Evolutionary conservation across 2,888 invertebrate species (phyloP).

Genomic region (Plagodis dolabraria): DNA sequence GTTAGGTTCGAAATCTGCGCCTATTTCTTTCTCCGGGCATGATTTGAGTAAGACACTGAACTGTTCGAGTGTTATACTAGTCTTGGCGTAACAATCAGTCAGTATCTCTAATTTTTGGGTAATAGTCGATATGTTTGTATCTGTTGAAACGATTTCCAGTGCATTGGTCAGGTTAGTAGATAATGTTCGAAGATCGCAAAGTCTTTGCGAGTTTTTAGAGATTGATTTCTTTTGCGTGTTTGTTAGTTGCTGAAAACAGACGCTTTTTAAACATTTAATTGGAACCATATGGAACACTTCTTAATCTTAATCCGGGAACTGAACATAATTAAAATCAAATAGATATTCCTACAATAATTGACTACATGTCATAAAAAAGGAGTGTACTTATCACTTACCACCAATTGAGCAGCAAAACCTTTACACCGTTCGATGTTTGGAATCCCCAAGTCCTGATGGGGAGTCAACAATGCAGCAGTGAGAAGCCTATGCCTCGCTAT

Average conservation of each 20-base stretch:
- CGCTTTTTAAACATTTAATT: no score
- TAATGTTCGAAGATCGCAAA: slow-evolving; percentile 84
- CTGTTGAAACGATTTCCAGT: slow-evolving; percentile 57
- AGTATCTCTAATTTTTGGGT: slow-evolving; percentile 67
- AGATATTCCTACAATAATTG: no score
- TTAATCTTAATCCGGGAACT: no score
- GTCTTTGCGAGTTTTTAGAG: slow-evolving; percentile 81
- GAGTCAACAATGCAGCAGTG: slow-evolving; percentile 85
- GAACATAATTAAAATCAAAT: no score
- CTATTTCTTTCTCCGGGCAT: slow-evolving; percentile 60
- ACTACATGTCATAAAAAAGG: no score
- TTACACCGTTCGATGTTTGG: slow-evolving; percentile 93
- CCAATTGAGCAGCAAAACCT: slow-evolving; percentile 92
- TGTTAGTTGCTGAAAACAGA: slow-evolving; percentile 82
- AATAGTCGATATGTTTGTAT: slow-evolving; percentile 62
- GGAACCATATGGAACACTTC: no score
- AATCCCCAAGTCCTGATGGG: slow-evolving; percentile 91
- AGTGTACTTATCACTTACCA: slow-evolving; percentile 72
- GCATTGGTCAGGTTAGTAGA: slow-evolving; percentile 68
- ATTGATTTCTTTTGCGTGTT: slow-evolving; percentile 87
- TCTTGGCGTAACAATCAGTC: slow-evolving; percentile 77
- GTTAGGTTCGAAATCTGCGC: slow-evolving; percentile 56
- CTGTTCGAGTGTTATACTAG: slow-evolving; percentile 87
- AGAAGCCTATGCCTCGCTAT: slow-evolving; percentile 88
- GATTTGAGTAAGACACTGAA: slow-evolving; percentile 87